Evolutionary conservation across 2,797 vertebrate species (phyloP).

Genomic region (Sebastes paucispinis): DNA sequence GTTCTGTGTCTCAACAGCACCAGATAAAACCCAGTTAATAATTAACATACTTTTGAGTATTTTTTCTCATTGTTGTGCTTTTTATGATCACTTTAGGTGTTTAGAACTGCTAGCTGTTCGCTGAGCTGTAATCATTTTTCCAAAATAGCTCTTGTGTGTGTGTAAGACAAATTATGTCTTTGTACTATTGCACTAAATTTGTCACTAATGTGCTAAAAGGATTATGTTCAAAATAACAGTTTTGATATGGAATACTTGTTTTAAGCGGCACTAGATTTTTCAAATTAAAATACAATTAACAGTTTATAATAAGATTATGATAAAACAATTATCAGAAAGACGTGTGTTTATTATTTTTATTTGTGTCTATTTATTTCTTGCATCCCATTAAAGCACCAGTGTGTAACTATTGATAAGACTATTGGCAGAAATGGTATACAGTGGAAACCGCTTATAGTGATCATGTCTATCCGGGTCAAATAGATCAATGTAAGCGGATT

Average conservation of each 20-base stretch:
- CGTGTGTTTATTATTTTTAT: neutral
- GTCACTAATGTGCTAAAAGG: neutral
- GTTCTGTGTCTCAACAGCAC: constrained; percentile 35
- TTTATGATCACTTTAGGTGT: neutral
- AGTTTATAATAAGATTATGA: neutral
- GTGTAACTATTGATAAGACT: no score
- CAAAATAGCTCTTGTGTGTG: neutral
- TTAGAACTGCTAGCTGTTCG: neutral
- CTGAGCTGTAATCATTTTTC: neutral
- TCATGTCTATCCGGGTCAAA: no score
- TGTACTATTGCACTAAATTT: neutral
- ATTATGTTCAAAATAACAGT: neutral
- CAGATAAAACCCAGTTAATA: constrained; percentile 65
- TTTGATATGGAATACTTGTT: neutral
- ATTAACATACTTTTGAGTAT: constrained; percentile 45
- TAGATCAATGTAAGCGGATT: no score
- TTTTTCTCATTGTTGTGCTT: constrained; percentile 19
- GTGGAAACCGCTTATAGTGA: no score
- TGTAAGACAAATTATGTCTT: neutral
- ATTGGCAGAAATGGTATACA: no score
- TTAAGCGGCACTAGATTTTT: neutral
- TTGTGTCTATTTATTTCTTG: neutral
- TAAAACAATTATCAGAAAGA: neutral
- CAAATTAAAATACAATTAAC: neutral
- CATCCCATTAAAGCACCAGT: neutral